A percentile compares a stretch with the other conserved stretches of the same genome.
Conservation (phyloP, 2,797 vertebrate species). For the Enteromius thamalakanensis region DNA sequence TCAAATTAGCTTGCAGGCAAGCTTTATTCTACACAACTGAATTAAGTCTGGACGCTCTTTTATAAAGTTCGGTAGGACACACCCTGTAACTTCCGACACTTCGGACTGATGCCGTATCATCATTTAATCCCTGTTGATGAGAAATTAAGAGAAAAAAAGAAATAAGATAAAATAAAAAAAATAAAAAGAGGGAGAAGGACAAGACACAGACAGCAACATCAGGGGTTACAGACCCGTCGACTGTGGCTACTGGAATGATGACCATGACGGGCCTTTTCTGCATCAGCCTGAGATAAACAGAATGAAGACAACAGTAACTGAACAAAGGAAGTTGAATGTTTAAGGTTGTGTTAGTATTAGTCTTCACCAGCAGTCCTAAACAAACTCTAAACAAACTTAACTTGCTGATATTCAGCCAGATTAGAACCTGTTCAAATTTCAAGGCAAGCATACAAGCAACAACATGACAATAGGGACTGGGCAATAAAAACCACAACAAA, state of each 20-base stretch:
- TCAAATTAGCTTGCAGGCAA: background rate
- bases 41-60: background rate
- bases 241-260: constrained; percentile 80
- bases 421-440: constrained; percentile 6
- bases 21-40: background rate
- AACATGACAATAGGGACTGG: constrained; percentile 12
- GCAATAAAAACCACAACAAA: background rate
- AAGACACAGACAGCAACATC: constrained; percentile 50
- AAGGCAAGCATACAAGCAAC: background rate
- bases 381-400: constrained; percentile 11
- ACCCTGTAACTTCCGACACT: constrained; percentile 81
- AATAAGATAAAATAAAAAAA: constrained; percentile 52
- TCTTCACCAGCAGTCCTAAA: background rate
- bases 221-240: constrained; percentile 87
- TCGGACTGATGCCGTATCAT: constrained; percentile 76
- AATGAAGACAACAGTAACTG: constrained; percentile 7
- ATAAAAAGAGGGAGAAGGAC: constrained; percentile 45
- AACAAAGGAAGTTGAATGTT: background rate
- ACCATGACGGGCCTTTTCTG: constrained; percentile 88
- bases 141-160: constrained; percentile 64
- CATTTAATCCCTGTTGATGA: constrained; percentile 74
- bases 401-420: background rate
- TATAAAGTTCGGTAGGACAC: constrained; percentile 67
- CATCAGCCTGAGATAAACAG: constrained; percentile 83
- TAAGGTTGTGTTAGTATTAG: background rate